Evolutionary conservation across 2,888 invertebrate genomes (phyloP), one percentile per base, ranked within the genome.

Genomic region (Eretmocerus hayati): DNA sequence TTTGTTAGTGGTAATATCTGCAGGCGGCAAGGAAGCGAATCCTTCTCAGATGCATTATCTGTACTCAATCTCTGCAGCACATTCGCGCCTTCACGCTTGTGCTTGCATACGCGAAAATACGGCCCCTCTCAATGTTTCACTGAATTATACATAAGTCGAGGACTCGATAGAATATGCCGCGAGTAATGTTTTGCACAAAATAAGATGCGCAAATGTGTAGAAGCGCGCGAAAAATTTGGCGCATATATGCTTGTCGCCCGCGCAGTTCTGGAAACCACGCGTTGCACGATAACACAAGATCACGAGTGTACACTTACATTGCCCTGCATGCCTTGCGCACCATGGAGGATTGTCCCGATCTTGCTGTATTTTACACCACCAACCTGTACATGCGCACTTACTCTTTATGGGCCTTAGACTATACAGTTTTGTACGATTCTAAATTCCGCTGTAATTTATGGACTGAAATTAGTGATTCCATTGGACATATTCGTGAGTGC

Each of bases 141-240:
- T 67, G 67, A 67, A 67, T 67, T 68, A 66, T 63, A 66, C 67
- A 66, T 67, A 66, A 66, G 67, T 62, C 62, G 35, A 38, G 42
- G 22, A 40, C 56, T 55, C 54, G 54, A 56, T 57, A 58, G 59
- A 56, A 58, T 58, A 62, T 56, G 54, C 48, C 31, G 46, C 21
- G 31, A 11, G 21, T 23, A 13, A 9, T 26, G 6, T 11, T 6
- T 11, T 11, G 26, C 26, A 11, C 26, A 11, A 26, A 26, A 26
- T 26, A 26, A 26, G 11, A 26, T 11, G 26, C 11, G 26, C 11
- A 11, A 9, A 11, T 26, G 26, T 26, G 26, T 26, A 11, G 6
- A 26, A 11, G 26, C 26, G 26, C 26, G 26, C 26, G 26, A 26
- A 31, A 21, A 42, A 42, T 21, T 21, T 15, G n/a, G 21, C 31